Evolutionary conservation across 2,888 invertebrate species (phyloP).

Genomic region (Drosophila multiciliata): DNA sequence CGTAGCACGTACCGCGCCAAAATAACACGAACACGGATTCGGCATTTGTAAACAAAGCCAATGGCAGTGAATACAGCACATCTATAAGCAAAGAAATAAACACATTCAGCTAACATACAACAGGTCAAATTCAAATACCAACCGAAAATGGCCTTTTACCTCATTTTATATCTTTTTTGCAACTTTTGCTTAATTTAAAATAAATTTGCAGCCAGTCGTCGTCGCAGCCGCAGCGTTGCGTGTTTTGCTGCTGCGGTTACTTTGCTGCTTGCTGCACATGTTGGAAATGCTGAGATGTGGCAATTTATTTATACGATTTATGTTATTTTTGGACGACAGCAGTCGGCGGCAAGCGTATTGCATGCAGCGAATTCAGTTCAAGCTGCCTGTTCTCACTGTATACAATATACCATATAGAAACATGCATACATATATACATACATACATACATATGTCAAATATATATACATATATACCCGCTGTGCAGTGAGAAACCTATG

Average conservation of each 20-base stretch:
- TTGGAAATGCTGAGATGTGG: slow-evolving; percentile 62
- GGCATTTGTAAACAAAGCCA: slow-evolving; percentile 66
- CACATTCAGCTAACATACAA: slow-evolving; percentile 44
- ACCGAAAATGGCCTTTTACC: slow-evolving; percentile 17
- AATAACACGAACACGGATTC: slow-evolving; percentile 46
- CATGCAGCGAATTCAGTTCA: slow-evolving; percentile 64
- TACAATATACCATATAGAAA: slow-evolving; percentile 6
- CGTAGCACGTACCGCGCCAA: slow-evolving; percentile 66
- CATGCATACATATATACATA: slow-evolving; percentile 1
- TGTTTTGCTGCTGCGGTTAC: slow-evolving; percentile 9
- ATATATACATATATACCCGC: slow-evolving; percentile 1
- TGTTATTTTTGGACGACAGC: slow-evolving; percentile 58
- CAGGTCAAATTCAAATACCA: slow-evolving; percentile 58
- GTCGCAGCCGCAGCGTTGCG: slow-evolving; percentile 53
- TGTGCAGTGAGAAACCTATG: slow-evolving; percentile 45
- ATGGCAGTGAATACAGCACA: slow-evolving; percentile 37
- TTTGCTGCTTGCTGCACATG: slow-evolving; percentile 51
- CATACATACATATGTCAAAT: not conserved
- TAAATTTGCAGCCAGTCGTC: slow-evolving; percentile 58
- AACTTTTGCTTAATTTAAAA: slow-evolving; percentile 43
- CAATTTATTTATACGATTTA: slow-evolving; percentile 60
- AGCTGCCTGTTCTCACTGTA: slow-evolving; percentile 23
- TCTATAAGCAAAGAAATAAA: slow-evolving; percentile 4
- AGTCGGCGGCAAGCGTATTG: slow-evolving; percentile 47
- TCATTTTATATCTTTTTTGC: slow-evolving; percentile 5